Evolutionary conservation across 2,888 invertebrate genomes (phyloP), one percentile per base, ranked within the genome.

Genomic region (Tetanocera ferruginea): DNA sequence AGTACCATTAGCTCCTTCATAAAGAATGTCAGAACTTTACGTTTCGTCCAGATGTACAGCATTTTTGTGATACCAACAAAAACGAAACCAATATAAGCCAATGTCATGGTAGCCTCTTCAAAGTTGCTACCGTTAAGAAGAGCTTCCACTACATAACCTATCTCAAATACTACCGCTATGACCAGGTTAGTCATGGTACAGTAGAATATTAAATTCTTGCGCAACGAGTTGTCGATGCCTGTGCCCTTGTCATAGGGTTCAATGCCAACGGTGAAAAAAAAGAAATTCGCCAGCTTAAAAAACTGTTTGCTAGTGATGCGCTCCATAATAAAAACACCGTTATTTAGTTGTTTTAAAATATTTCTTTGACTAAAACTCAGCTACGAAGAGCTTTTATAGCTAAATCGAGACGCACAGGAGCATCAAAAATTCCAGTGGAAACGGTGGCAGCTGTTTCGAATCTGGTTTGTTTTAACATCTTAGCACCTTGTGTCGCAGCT

Each of bases 21-120:
- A 1, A 83, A 51, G 28, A 71, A 28, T 3, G 81, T 78, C 3
- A 84, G 78, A 1, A 73, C 78, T 0, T 81, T 28, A n/a, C 84
- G 86, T 11, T 84, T 86, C 37, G 79, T 77, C 83, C 85, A 87
- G 2, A 89, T 82, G 17, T 84, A 84, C 0, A 84, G 60, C 83
- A 89, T 85, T 80, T 89, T 89, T 57, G 82, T 84, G 69, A 84
- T 79, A 5, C 86, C 84, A 14, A 88, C 84, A 0, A 82, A 3
- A 1, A 85, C 83, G 64, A 86, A 87, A 0, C 89, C 88, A 31
- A 89, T 84, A 64, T 86, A 89, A 0, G 88, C 86, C 78, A 86
- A 82, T 0, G 84, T 83, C 64, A 84, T 85, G 4, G 85, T 86
- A 37, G 85, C 86, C 51, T 87, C 86, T 0, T 87, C 23, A 8